Evolutionary conservation across 2,113 vertebrate species (phyloP), one percentile per base, ranked within the genome.

Genomic region (Calyptommatus sinebrachiatus): DNA sequence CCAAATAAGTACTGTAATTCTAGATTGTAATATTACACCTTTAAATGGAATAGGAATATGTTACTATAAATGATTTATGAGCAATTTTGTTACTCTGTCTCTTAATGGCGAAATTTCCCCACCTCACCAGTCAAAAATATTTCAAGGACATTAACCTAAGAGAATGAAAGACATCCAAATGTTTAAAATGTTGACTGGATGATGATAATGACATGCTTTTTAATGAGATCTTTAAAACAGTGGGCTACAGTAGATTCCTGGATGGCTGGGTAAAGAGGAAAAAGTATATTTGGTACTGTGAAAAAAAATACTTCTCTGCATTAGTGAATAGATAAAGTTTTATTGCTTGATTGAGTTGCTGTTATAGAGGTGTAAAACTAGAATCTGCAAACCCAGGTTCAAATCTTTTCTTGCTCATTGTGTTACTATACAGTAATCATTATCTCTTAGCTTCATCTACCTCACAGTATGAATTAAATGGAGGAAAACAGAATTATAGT

Each of bases 21-120:
- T 67, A n/a, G 3, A 0, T 53, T 48, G 24, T 82, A 45, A n/a
- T 76, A 82, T 73, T 57, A 67, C 73, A 88, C 81, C 60, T 81
- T 73, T 66, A 87, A 85, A 75, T 18, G 7, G 61, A 4, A 29
- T 2, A 77, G 24, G 20, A 57, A 57, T 57, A 68, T 26, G 28
- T 84, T 87, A 87, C 74, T 48, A 50, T 53, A 79, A 24, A 60
- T 83, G 86, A 74, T n/a, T 31, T 82, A 20, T 3, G 45, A 62
- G 50, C 5, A 45, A 28, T 83, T 85, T 86, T 29, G 2, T 72
- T 82, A 81, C 48, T 77, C 50, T 60, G 5, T 74, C 61, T 76
- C 9, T 0, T 0, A 66, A 66, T 74, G 77, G 72, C 76, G 80
- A 8, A 84, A 80, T 4, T 53, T 16, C 50, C 50, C 4, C 50